Percentiles rank a stretch among this genome's conserved stretches.
phyloP scores from a whole-genome alignment of 2,888 invertebrate species.

The Bembecia ichneumoniformis region DNA sequence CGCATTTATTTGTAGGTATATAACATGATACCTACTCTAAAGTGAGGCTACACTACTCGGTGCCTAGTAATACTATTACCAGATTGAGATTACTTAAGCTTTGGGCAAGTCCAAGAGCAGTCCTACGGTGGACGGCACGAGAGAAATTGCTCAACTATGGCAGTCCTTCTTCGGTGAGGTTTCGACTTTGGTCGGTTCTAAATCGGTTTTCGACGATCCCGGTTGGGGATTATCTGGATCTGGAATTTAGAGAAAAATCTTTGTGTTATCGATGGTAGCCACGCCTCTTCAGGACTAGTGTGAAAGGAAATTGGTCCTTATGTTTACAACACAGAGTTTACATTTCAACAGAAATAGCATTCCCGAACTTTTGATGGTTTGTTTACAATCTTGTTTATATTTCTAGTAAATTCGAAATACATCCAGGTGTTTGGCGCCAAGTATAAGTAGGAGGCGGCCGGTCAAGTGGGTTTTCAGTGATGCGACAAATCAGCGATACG shows the following conservation, averaged over 20 bases:
- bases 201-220: constrained; percentile 40
- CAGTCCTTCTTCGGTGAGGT: constrained; percentile 33
- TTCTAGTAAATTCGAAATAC: no score
- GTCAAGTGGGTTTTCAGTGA: no score
- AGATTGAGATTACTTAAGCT: constrained; percentile 64
- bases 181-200: constrained; percentile 26
- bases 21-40: constrained; percentile 8
- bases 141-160: constrained; percentile 55
- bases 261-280: no score
- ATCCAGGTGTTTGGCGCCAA: no score
- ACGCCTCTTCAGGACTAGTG: no score
- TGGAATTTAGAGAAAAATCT: constrained; percentile 19
- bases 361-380: no score
- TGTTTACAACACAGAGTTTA: no score
- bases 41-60: constrained; percentile 43
- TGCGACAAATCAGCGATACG: no score
- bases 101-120: constrained; percentile 48
- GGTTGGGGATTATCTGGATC: constrained; percentile 42
- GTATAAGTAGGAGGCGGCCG: no score
- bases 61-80: constrained; percentile 54
- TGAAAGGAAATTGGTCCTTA: no score
- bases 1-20: not conserved
- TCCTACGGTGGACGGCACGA: constrained; percentile 25
- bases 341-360: no score
- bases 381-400: no score